Conservation (phyloP, 2,888 invertebrate species). For the Gymnosoma rotundatum region DNA sequence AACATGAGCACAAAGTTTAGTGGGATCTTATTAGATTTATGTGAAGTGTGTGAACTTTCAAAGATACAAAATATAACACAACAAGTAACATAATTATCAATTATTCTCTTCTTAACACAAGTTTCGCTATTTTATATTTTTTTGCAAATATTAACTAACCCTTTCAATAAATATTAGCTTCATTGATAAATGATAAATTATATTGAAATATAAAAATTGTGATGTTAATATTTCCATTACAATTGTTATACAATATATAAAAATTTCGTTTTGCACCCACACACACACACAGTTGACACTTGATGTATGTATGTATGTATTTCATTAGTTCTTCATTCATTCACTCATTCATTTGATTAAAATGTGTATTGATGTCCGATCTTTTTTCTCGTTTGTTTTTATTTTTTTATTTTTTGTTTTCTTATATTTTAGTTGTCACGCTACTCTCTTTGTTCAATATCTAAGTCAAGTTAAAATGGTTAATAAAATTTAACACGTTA, state of each 20-base stretch:
- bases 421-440: constrained; percentile 34
- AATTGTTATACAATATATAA: background rate
- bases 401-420: constrained; percentile 58
- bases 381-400: constrained; percentile 36
- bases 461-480: constrained; percentile 75
- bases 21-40: background rate
- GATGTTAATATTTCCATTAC: background rate
- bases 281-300: constrained; percentile 2
- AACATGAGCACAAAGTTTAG: background rate
- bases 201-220: background rate
- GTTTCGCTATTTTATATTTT: background rate
- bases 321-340: constrained; percentile 24
- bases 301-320: constrained; percentile 37
- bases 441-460: constrained; percentile 74
- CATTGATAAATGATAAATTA: background rate
- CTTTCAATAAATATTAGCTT: background rate
- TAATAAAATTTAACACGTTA: constrained; percentile 68
- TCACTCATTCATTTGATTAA: constrained; percentile 21
- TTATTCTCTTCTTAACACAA: constrained; percentile 23
- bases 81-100: constrained; percentile 14
- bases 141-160: background rate
- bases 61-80: constrained; percentile 19
- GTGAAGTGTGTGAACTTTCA: background rate
- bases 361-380: constrained; percentile 46
- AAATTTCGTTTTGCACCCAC: constrained; percentile 14